Percentiles rank a stretch among this genome's conserved stretches.
phyloP scores from a whole-genome alignment of 2,113 vertebrate species.

The Verasper variegatus region DNA sequence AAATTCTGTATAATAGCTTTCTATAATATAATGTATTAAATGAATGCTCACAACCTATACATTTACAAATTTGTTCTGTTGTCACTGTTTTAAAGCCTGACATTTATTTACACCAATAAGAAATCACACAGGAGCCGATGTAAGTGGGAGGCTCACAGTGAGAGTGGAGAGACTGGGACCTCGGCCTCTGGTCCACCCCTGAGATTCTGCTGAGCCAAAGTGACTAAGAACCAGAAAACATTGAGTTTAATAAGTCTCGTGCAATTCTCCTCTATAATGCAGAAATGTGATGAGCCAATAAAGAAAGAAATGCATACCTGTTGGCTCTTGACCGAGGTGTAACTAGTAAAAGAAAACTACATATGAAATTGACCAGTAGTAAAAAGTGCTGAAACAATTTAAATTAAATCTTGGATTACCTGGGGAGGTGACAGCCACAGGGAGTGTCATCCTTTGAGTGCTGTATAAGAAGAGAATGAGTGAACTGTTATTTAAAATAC shows the following conservation, averaged over 20 bases:
- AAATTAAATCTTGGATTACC: constrained; percentile 70
- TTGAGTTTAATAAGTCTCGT: neutral
- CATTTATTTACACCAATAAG: neutral
- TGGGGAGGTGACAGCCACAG: constrained; percentile 88
- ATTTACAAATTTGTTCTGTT: neutral
- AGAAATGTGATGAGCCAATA: neutral
- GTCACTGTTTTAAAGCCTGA: neutral
- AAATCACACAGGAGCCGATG: neutral
- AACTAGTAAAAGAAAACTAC: constrained; percentile 75
- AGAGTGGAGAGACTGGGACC: constrained; percentile 47
- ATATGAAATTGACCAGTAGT: no score
- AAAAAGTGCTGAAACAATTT: neutral
- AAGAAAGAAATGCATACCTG: constrained; percentile 68
- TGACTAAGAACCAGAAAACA: constrained; percentile 49
- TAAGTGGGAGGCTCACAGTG: constrained; percentile 59
- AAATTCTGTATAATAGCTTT: neutral
- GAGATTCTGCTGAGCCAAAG: constrained; percentile 63
- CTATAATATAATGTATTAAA: neutral
- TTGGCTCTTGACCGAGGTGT: constrained; percentile 80
- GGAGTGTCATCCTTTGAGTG: constrained; percentile 83
- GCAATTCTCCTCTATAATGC: neutral
- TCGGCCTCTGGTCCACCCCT: constrained; percentile 66
- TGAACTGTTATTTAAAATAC: neutral
- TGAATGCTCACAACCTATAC: neutral
- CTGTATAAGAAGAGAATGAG: constrained; percentile 47